Evolutionary conservation across 1,140 invertebrate species (phyloP).

Genomic region (Physella acuta): DNA sequence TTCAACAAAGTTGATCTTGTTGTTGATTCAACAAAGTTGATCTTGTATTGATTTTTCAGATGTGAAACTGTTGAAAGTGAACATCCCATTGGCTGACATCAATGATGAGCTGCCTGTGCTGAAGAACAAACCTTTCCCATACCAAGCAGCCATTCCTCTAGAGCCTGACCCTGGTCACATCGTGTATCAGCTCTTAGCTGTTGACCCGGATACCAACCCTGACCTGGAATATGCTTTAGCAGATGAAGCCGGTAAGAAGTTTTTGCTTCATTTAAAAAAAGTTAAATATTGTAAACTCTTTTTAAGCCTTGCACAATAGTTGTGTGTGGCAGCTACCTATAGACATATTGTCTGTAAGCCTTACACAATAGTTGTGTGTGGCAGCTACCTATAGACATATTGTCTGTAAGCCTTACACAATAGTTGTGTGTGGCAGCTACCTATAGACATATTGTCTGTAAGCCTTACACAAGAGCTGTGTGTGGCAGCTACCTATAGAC

Average conservation of each 20-base stretch:
- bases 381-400: too few species aligned
- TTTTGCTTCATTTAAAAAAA: not conserved
- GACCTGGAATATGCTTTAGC: conserved; percentile 37
- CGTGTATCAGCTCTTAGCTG: conserved; percentile 43
- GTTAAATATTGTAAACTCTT: not conserved
- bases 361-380: too few species aligned
- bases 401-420: too few species aligned
- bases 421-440: too few species aligned
- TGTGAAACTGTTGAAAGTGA: conserved; percentile 29
- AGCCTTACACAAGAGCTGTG: too few species aligned
- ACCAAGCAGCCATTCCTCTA: conserved; percentile 38
- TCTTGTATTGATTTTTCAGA: conserved; percentile 29
- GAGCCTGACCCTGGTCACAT: conserved; percentile 34
- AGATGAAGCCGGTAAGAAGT: conserved; percentile 27
- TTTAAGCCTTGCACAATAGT: too few species aligned
- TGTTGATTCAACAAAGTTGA: not conserved
- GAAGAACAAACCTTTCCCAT: conserved; percentile 41
- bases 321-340: too few species aligned
- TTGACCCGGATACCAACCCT: conserved; percentile 38
- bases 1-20: too few species aligned
- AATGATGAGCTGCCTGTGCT: conserved; percentile 45
- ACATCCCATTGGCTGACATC: conserved; percentile 35
- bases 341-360: too few species aligned
- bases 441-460: too few species aligned
- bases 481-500: too few species aligned